Evolutionary conservation across 1,140 invertebrate genomes (phyloP).

Genomic region (Dendroctonus valens): DNA sequence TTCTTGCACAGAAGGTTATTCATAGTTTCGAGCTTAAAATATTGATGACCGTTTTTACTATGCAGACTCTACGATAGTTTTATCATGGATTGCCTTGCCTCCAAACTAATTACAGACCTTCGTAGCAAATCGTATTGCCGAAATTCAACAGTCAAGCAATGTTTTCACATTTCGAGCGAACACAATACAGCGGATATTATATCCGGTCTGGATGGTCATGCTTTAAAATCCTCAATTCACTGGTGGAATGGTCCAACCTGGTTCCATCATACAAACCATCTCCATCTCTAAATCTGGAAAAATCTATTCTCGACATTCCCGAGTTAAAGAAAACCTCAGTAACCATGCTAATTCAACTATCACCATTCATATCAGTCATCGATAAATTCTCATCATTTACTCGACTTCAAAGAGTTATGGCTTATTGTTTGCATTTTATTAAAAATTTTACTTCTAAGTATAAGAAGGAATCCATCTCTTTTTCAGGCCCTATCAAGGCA

Average conservation of each 20-base stretch:
- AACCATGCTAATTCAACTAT: no score
- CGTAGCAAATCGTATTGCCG: not conserved
- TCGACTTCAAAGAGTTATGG: not conserved
- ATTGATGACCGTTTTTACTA: no score
- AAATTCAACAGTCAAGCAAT: not conserved
- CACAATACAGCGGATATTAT: constrained; percentile 6
- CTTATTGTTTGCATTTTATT: not conserved
- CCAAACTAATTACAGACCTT: not conserved
- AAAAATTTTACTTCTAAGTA: no score
- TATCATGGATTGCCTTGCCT: not conserved
- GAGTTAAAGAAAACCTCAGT: not conserved
- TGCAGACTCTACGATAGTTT: not conserved
- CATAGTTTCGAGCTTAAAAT: no score
- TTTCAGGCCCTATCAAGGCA: no score
- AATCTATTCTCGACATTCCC: not conserved
- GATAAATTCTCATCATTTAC: not conserved
- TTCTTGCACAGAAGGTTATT: no score
- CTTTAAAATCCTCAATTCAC: no score
- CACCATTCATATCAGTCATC: not conserved
- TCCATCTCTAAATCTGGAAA: not conserved
- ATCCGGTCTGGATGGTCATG: not conserved
- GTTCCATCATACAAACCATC: not conserved
- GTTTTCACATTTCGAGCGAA: not conserved
- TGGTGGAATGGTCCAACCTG: no score
- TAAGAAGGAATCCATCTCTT: no score